A percentile compares a stretch with the other conserved stretches of the same genome.
Conservation (phyloP, 2,797 vertebrate species). For the Austrolebias charrua region DNA sequence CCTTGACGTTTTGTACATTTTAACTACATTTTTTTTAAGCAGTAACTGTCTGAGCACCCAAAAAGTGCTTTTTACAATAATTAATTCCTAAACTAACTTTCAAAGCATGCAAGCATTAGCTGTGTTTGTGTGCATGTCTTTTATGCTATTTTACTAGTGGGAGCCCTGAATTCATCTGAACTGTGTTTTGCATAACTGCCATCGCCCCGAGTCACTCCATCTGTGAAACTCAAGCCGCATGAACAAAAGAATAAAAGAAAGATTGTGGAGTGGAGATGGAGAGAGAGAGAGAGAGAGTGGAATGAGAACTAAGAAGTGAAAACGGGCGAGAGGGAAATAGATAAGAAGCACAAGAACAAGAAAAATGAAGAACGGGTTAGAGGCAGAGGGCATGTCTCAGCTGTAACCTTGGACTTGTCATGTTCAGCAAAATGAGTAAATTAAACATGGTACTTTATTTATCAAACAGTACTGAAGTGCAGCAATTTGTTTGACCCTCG, state of each 20-base stretch:
- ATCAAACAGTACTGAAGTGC: slow-evolving; percentile 18
- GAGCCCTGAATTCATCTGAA: slow-evolving; percentile 69
- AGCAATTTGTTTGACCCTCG: slow-evolving; percentile 38
- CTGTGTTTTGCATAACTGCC: slow-evolving; percentile 75
- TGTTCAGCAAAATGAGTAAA: slow-evolving; percentile 28
- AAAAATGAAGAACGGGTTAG: slow-evolving; percentile 42
- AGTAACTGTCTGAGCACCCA: slow-evolving; percentile 2
- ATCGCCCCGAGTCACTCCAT: slow-evolving; percentile 77
- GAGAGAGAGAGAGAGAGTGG: slow-evolving; percentile 9
- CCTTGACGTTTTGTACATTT: too few relatives aligned
- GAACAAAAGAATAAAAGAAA: slow-evolving; percentile 66
- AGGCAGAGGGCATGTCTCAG: slow-evolving; percentile 34
- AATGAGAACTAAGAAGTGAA: slow-evolving; percentile 33
- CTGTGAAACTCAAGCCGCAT: slow-evolving; percentile 73
- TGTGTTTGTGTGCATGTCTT: slow-evolving; percentile 52
- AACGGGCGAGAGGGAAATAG: slow-evolving; percentile 13
- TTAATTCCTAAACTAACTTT: slow-evolving; percentile 47
- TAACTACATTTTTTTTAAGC: neutral
- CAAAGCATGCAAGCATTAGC: slow-evolving; percentile 28
- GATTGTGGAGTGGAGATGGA: slow-evolving; percentile 24
- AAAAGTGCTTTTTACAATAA: slow-evolving; percentile 46
- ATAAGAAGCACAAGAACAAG: slow-evolving; percentile 16
- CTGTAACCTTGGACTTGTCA: slow-evolving; percentile 44
- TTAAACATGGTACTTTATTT: slow-evolving; percentile 44
- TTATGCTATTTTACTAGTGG: slow-evolving; percentile 65